Percentiles rank a stretch among this genome's conserved stretches.
These are phyloP conservation scores for Heliconius eleuchia DNA, from an alignment of 1,140 invertebrate species.

Conservation along the genomic window DNA sequence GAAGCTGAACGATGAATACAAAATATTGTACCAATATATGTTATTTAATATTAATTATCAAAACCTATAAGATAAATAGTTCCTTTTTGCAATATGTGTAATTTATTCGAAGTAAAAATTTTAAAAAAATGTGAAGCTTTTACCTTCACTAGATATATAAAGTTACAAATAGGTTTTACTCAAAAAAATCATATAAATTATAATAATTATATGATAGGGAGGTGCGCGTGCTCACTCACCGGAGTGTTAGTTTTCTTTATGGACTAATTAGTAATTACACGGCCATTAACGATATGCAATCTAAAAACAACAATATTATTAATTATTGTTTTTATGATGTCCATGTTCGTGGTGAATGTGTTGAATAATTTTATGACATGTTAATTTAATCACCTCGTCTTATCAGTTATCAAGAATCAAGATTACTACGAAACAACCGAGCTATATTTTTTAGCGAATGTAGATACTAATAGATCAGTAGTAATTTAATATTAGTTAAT, in stretches of 20 bases:
- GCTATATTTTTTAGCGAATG: background rate
- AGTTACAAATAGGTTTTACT: background rate
- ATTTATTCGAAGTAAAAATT: background rate
- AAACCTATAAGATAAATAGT: no score
- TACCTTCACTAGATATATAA: background rate
- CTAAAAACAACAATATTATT: constrained; percentile 72
- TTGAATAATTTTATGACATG: constrained; percentile 68
- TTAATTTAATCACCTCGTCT: constrained; percentile 55
- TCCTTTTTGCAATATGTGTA: background rate
- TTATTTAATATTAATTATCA: no score
- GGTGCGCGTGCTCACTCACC: constrained; percentile 57
- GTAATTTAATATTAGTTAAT: background rate
- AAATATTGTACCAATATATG: no score
- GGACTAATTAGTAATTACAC: constrained; percentile 71
- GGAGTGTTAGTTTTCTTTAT: constrained; percentile 63
- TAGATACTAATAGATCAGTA: background rate
- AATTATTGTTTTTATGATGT: constrained; percentile 70
- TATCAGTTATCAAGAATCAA: background rate
- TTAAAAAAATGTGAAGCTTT: background rate
- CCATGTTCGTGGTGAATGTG: constrained; percentile 62
- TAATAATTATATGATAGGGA: constrained; percentile 23
- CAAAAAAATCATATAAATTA: constrained; percentile 8
- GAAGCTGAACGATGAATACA: no score
- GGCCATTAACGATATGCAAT: constrained; percentile 60
- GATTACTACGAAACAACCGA: background rate